These are phyloP conservation scores for Simalia tracyae DNA, from an alignment of 2,797 vertebrate species.

Conservation along the genomic window DNA sequence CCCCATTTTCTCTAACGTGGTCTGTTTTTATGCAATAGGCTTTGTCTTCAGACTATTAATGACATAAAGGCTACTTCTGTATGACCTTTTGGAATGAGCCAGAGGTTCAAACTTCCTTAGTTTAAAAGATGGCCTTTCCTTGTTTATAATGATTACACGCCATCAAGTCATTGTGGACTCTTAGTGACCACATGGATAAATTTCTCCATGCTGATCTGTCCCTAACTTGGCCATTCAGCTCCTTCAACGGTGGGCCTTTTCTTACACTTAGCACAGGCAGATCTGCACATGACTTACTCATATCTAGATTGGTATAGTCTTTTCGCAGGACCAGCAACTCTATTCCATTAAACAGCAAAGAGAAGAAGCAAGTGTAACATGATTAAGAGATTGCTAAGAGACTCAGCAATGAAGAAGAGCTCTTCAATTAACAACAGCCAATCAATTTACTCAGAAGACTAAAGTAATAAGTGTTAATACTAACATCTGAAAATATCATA, in stretches of 20 bases:
- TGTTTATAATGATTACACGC: no score
- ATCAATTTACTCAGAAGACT: neutral
- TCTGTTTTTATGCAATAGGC: neutral
- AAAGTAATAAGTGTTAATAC: neutral
- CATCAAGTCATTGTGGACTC: no score
- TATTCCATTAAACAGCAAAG: neutral
- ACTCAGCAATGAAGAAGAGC: neutral
- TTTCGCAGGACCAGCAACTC: neutral
- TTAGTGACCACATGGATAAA: no score
- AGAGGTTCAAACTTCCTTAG: neutral
- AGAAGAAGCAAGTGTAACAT: neutral
- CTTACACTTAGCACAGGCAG: no score
- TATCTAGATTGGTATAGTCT: neutral
- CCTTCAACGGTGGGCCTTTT: neutral
- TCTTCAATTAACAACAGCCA: neutral
- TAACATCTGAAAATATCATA: neutral
- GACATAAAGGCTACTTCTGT: accelerated
- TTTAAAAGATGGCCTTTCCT: neutral
- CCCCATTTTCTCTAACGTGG: neutral
- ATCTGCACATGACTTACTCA: no score
- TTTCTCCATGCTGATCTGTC: no score
- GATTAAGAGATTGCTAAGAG: neutral
- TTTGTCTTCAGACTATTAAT: neutral
- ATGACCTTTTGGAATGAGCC: accelerated
- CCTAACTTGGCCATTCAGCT: no score